Percentiles rank a stretch among this genome's conserved stretches.
Evolutionary conservation across 2,113 vertebrate species (phyloP).

Genomic region (Clinocottus analis): DNA sequence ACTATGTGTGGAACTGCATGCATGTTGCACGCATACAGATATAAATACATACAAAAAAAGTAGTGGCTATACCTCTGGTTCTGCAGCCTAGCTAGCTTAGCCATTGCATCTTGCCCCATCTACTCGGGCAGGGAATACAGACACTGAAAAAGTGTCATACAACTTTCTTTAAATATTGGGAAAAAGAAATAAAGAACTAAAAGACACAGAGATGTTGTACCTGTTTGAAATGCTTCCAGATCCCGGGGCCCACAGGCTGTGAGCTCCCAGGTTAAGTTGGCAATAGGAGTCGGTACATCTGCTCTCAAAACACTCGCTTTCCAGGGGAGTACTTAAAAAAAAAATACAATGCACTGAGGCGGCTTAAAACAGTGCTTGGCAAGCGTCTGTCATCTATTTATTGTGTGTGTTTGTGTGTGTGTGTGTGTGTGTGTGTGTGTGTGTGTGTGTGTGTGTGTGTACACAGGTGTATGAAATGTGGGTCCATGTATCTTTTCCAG

Average conservation of each 20-base stretch:
- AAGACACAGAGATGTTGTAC: constrained; percentile 27
- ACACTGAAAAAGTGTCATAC: constrained; percentile 19
- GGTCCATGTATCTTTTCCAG: no score
- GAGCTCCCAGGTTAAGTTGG: constrained; percentile 56
- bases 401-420: constrained; percentile 19
- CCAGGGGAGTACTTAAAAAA: constrained; percentile 56
- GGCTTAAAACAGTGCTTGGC: constrained; percentile 64
- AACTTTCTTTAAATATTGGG: constrained; percentile 7
- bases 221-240: constrained; percentile 50
- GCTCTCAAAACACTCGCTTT: constrained; percentile 56
- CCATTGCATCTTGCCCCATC: neutral
- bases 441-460: neutral
- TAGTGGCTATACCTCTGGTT: constrained; percentile 22
- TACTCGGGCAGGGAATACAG: neutral
- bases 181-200: constrained; percentile 34
- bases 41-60: constrained; percentile 40
- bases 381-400: constrained; percentile 60
- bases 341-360: constrained; percentile 69
- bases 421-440: constrained; percentile 13
- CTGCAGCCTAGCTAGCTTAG: constrained; percentile 34
- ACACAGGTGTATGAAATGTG: constrained; percentile 14
- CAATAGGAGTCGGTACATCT: constrained; percentile 55
- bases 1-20: constrained; percentile 48
- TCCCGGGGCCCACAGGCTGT: constrained; percentile 31
- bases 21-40: constrained; percentile 26